Conservation (phyloP, 2,797 vertebrate species). For the Heliangelus exortis region DNA sequence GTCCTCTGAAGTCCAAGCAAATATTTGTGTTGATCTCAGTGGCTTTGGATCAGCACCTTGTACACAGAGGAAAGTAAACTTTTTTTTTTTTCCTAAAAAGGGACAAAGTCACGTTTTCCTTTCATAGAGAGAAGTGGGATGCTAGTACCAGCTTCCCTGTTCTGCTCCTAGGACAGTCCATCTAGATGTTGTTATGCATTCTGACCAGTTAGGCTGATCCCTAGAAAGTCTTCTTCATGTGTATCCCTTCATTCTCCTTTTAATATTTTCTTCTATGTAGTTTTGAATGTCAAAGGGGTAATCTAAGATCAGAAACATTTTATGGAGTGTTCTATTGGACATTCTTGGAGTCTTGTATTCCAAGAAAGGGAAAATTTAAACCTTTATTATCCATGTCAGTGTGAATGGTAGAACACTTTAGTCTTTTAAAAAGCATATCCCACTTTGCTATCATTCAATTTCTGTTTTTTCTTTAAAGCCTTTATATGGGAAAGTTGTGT, state of each 20-base stretch:
- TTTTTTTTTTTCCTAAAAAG: background rate
- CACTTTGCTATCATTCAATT: background rate
- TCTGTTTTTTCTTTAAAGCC: background rate
- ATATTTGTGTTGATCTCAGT: slow-evolving; percentile 62
- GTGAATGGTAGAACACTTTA: background rate
- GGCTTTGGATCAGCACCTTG: slow-evolving; percentile 1
- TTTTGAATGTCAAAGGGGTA: background rate
- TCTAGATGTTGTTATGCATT: background rate
- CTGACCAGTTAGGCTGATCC: background rate
- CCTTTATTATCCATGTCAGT: background rate
- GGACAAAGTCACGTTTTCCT: slow-evolving; percentile 32
- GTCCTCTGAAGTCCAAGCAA: slow-evolving; percentile 37
- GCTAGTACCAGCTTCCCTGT: background rate
- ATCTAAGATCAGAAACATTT: background rate
- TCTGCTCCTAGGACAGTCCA: background rate
- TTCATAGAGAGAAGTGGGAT: slow-evolving; percentile 21
- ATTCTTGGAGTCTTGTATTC: background rate
- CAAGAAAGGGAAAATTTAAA: background rate
- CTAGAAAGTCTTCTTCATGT: background rate
- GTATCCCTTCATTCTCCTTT: fast-evolving
- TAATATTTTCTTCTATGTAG: background rate
- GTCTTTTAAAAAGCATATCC: background rate
- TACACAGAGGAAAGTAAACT: background rate
- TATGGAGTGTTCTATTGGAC: background rate
- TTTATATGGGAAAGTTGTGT: background rate